Conservation (phyloP, 2,113 vertebrate species). For the Eulemur macaco region DNA sequence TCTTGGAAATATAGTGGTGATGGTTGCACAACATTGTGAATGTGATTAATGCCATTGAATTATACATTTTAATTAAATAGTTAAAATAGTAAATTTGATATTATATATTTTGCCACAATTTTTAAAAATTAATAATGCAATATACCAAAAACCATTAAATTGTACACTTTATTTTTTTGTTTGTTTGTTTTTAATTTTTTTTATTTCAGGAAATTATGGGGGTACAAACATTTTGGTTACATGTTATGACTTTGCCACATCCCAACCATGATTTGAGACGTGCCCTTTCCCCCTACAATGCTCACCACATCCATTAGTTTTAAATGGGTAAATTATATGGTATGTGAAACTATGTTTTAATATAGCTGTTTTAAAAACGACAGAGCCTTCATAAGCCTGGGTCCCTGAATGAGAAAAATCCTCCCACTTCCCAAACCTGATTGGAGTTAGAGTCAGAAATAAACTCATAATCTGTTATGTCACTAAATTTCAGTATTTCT, state of each 20-base stretch:
- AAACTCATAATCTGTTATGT: neutral
- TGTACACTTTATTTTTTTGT: neutral
- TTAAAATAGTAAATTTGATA: neutral
- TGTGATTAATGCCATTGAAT: neutral
- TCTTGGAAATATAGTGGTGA: neutral
- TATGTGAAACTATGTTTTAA: neutral
- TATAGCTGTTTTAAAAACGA: neutral
- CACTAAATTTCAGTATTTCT: neutral
- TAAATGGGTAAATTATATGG: neutral
- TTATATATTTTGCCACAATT: neutral
- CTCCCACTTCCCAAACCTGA: neutral
- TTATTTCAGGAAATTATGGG: too few relatives aligned
- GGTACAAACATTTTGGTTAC: too few relatives aligned
- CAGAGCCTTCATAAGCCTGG: neutral
- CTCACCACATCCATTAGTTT: too few relatives aligned
- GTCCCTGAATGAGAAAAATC: neutral
- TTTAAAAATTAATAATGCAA: neutral
- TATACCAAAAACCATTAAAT: neutral
- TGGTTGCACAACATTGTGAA: neutral
- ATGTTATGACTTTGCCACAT: too few relatives aligned
- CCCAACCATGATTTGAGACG: too few relatives aligned
- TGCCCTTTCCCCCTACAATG: too few relatives aligned
- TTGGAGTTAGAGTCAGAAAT: neutral
- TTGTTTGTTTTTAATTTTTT: too few relatives aligned
- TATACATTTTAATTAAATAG: neutral